Conservation (phyloP, 2,888 invertebrate genomes). For the Leucophenga montana region DNA sequence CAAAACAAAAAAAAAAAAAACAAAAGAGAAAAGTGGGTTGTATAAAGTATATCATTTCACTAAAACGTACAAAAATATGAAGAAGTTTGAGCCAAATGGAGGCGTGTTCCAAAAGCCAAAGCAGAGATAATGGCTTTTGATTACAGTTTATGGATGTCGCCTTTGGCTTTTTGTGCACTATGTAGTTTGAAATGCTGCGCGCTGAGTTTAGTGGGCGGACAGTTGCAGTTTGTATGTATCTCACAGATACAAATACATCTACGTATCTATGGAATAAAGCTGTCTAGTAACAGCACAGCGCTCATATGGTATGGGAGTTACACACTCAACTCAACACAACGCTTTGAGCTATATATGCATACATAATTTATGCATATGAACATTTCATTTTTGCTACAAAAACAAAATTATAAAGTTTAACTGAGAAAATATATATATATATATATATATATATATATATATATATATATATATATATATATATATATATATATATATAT, state of each 20-base stretch:
- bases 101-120: slow-evolving; percentile 42
- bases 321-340: too few relatives aligned
- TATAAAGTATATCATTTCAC: slow-evolving; percentile 37
- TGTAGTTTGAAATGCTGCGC: too few relatives aligned
- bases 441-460: too few relatives aligned
- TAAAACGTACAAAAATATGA: slow-evolving; percentile 57
- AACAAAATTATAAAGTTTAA: slow-evolving; percentile 10
- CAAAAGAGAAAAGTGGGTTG: slow-evolving; percentile 10
- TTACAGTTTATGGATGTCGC: slow-evolving; percentile 66
- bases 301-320: background rate
- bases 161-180: slow-evolving; percentile 47
- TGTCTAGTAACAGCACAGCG: background rate
- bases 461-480: too few relatives aligned
- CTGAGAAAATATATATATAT: background rate
- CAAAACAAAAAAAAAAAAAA: slow-evolving; percentile 22
- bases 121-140: slow-evolving; percentile 64
- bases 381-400: slow-evolving; percentile 9
- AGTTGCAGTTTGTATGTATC: slow-evolving; percentile 11
- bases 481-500: too few relatives aligned
- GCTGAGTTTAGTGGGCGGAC: slow-evolving; percentile 22
- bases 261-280: background rate
- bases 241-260: slow-evolving; percentile 2
- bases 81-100: slow-evolving; percentile 50
- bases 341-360: too few relatives aligned
- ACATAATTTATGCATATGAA: slow-evolving; percentile 21